Base-by-base conservation (phyloP, 2,888 invertebrate genomes). In the Pinctada fucata region DNA sequence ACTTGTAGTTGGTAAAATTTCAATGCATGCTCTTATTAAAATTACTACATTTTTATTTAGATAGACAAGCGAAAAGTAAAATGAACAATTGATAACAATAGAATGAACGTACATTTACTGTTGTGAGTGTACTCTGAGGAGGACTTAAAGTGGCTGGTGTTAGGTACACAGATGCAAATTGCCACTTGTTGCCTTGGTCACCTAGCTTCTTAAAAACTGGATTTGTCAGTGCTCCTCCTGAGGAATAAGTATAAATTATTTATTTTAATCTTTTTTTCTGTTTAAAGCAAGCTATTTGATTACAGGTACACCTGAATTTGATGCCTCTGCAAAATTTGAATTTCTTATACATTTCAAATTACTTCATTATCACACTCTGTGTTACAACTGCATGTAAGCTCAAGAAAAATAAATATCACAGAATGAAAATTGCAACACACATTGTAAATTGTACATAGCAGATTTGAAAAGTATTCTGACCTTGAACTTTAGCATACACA, bases 171-270 rank as follows among this genome's bases (percentile, higher is more conserved):
- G 82, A 75, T 31, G 84, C 87, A 80, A 83, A 83, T 52, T 66
- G 76, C 91, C 91, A 91, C 45, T 82, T 58, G 78, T 88, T 82
- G 49, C 91, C 91, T 76, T 90, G 88, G n/a, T 88, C 81, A 3
- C 91, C 90, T 5, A 50, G 73, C 67, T 84, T 85, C 16, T 82
- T 84, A 87, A 88, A 90, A 6, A 87, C 13, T 13, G 86, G 78
- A 58, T 73, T 79, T 31, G 87, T 88, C 2, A 88, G 80, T 48
- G 67, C 80, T 13, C 58, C 73, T 31, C 82, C 85, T 85, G 49
- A 13, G 6, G 51, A 50, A 51, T 47, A 52, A 48, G 69, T 31
- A 31, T 31, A 31, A 31, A 31, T 31, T 31, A 31, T 31, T 31
- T 31, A 31, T 31, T 31, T 31, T 31, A 31, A 31, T 31, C 31